Evolutionary conservation across 2,888 invertebrate genomes (phyloP).

Genomic region (Scaptomyza reducta): DNA sequence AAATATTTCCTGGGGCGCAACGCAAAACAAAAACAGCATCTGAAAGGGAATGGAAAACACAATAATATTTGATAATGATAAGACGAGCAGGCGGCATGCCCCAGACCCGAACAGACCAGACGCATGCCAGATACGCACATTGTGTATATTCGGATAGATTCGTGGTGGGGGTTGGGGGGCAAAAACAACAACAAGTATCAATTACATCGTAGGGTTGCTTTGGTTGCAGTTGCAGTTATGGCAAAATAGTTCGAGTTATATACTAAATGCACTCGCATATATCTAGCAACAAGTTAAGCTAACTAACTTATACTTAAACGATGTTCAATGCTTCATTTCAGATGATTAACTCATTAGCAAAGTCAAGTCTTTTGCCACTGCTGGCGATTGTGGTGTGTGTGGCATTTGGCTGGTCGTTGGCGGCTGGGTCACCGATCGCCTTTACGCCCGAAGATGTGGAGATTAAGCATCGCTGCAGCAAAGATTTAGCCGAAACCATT

Average conservation of each 20-base stretch:
- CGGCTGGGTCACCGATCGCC: conserved; percentile 41
- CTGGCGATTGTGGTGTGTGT: conserved; percentile 53
- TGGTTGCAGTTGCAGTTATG: no score
- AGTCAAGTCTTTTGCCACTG: conserved; percentile 44
- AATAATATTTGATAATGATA: conserved; percentile 75
- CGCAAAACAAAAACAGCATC: conserved; percentile 62
- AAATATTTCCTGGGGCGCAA: conserved; percentile 75
- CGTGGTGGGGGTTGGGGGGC: no score
- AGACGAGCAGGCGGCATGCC: conserved; percentile 18
- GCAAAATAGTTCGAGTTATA: no score
- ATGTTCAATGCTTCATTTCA: conserved; percentile 31
- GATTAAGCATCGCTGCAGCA: conserved; percentile 77
- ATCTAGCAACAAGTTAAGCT: no score
- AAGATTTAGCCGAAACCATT: conserved; percentile 74
- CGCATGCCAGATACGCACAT: no score
- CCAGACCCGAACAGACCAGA: neutral
- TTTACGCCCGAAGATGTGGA: conserved; percentile 43
- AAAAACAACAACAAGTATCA: no score
- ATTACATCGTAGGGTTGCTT: no score
- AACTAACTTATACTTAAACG: no score
- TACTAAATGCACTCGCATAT: no score
- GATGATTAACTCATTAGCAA: conserved; percentile 66
- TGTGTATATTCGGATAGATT: no score
- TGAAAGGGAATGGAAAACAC: conserved; percentile 48
- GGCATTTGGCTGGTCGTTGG: conserved; percentile 43